These are phyloP conservation scores for Coenonympha arcania DNA, from an alignment of 2,888 invertebrate species.

Conservation along the genomic window DNA sequence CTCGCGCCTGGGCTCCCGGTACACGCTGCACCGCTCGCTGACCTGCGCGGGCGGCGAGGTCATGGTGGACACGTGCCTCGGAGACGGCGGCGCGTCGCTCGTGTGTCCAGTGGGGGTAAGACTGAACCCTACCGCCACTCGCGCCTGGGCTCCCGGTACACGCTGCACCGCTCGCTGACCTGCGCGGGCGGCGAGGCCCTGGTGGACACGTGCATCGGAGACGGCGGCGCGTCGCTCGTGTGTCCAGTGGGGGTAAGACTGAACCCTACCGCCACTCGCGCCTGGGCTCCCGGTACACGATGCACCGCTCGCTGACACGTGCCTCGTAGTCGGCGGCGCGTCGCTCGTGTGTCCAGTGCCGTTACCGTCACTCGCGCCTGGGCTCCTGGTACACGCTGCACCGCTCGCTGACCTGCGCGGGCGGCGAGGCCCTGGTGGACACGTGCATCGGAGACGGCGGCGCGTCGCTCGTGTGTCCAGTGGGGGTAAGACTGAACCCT, in stretches of 20 bases:
- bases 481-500: slow-evolving; percentile 52
- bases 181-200: too few relatives aligned
- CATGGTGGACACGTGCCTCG: slow-evolving; percentile 78
- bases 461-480: slow-evolving; percentile 79
- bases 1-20: too few relatives aligned
- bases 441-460: slow-evolving; percentile 82
- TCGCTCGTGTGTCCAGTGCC: too few relatives aligned
- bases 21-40: too few relatives aligned
- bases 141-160: too few relatives aligned
- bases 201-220: slow-evolving; percentile 79
- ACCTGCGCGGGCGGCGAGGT: background rate
- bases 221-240: slow-evolving; percentile 82
- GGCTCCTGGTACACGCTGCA: slow-evolving; percentile 76
- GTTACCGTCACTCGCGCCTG: slow-evolving; percentile 74
- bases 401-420: slow-evolving; percentile 79
- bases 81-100: slow-evolving; percentile 81
- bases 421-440: slow-evolving; percentile 78
- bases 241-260: slow-evolving; percentile 65
- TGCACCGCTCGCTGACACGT: too few relatives aligned
- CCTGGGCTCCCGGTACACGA: background rate
- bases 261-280: background rate
- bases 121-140: too few relatives aligned
- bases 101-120: slow-evolving; percentile 74
- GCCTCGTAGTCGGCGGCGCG: too few relatives aligned
- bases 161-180: too few relatives aligned